Percentiles rank a stretch among this genome's conserved stretches.
Conservation (phyloP, 1,140 invertebrate genomes). For the Aphelenchoides avenae region DNA sequence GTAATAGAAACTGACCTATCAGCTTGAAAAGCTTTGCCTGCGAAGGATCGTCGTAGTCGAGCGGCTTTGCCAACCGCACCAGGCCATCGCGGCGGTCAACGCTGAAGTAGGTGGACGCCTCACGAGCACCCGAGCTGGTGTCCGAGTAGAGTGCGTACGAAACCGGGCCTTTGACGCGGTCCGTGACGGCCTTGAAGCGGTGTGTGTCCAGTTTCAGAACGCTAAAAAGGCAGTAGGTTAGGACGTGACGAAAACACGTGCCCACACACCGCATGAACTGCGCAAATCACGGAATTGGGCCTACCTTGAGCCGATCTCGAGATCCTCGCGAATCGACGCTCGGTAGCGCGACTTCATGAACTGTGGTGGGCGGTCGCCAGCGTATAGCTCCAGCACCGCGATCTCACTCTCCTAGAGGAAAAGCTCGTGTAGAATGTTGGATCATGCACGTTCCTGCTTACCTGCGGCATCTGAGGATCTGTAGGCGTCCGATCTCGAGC, state of each 20-base stretch:
- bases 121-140: background rate
- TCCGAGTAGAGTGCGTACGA: constrained; percentile 15
- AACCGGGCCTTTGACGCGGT: constrained; percentile 8
- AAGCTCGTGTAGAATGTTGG: background rate
- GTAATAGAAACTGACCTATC: constrained; percentile 31
- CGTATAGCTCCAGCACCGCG: constrained; percentile 50
- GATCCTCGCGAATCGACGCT: constrained; percentile 41
- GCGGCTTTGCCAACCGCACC: constrained; percentile 27
- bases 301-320: constrained; percentile 45
- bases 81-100: constrained; percentile 43
- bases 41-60: constrained; percentile 50
- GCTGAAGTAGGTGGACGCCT: constrained; percentile 28
- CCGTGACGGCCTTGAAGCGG: constrained; percentile 35
- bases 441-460: background rate
- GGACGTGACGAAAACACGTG: too few species aligned
- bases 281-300: constrained; percentile 14
- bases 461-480: constrained; percentile 14
- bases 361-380: constrained; percentile 52
- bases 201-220: constrained; percentile 45
- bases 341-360: constrained; percentile 45
- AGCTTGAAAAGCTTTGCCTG: constrained; percentile 46
- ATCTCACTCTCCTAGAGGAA: constrained; percentile 24
- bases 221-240: constrained; percentile 38
- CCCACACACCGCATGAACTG: too few species aligned
- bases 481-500: constrained; percentile 39